Evolutionary conservation across 2,797 vertebrate genomes (phyloP), one percentile per base, ranked within the genome.

Genomic region (Myotis pilosus): DNA sequence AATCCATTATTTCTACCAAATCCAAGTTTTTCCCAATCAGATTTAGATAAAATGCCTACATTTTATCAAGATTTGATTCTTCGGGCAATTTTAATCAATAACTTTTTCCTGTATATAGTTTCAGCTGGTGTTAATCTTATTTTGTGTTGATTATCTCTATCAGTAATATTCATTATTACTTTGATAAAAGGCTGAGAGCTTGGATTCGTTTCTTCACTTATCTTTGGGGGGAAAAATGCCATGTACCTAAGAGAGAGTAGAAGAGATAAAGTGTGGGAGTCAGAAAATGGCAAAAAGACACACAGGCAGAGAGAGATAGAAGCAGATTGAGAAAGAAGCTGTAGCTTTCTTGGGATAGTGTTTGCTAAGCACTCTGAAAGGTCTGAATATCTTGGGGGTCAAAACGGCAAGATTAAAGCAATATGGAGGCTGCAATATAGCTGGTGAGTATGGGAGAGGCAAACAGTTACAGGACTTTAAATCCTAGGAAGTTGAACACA

Each of bases 401-500:
- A 93, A 82, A 86, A 84, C 1, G 41, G 41, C 84, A 75, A 79
- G 15, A 81, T 55, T 71, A 30, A 84, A 94, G 90, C 91, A 92
- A 57, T 49, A 76, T 17, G 38, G 75, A 64, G 71, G 30, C 81
- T 47, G 30, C 49, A n/a, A 0, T 69, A 81, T 20, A 28, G 33
- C 9, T 23, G 51, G 44, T 60, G 55, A 92, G 74, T 72, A 33
- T 13, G 57, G 28, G 72, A 41, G 53, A 55, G 30, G 44, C 91
- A 90, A 92, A 83, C 5, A 91, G 57, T 13, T 44, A n/a, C 57
- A 44, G 72, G 90, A 44, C 57, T 93, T 90, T 76, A 80, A 92
- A 92, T 87, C 76, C 85, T 91, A 87, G 47, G 80, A 94, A 87
- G 69, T 75, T 76, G 87, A 92, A 92, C 69, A 75, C 76, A 47